A percentile compares a stretch with the other conserved stretches of the same genome.
Conservation (phyloP, 92 coral and sea anemone species). For the Palythoa heliodiscus region DNA sequence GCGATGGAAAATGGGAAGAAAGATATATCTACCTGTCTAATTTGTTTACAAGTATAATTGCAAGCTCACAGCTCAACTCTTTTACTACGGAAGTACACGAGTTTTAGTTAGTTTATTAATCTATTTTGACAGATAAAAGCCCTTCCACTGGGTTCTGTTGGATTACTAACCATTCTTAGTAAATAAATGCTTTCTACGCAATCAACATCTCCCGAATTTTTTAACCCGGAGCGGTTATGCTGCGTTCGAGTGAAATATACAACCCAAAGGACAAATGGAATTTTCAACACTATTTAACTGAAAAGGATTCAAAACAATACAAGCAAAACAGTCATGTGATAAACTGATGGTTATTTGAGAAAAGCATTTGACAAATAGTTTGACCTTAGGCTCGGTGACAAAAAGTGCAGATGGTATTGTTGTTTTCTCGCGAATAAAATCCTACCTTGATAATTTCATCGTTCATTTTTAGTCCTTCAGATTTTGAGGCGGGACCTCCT, state of each 20-base stretch:
- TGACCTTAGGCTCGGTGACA: constrained; percentile 45
- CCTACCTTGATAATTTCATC: constrained; percentile 91
- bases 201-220: not conserved
- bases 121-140: constrained; percentile 79
- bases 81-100: constrained; percentile 74
- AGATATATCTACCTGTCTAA: constrained; percentile 56
- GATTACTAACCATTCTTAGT: constrained; percentile 67
- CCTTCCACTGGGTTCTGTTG: constrained; percentile 68
- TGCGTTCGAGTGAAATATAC: not conserved
- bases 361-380: constrained; percentile 15
- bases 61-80: constrained; percentile 59
- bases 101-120: constrained; percentile 86
- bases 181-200: constrained; percentile 54
- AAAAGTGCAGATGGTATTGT: constrained; percentile 32
- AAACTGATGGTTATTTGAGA: constrained; percentile 22
- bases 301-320: constrained; percentile 18
- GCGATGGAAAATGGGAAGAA: constrained; percentile 33
- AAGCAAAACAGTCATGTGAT: constrained; percentile 10
- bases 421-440: constrained; percentile 15
- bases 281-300: constrained; percentile 9
- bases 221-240: not conserved
- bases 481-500: constrained; percentile 96
- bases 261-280: not conserved
- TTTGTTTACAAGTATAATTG: constrained; percentile 87
- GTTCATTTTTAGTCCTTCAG: constrained; percentile 78